phyloP scores from a whole-genome alignment of 2,113 vertebrate genomes.

The Phyllostomus discolor region DNA sequence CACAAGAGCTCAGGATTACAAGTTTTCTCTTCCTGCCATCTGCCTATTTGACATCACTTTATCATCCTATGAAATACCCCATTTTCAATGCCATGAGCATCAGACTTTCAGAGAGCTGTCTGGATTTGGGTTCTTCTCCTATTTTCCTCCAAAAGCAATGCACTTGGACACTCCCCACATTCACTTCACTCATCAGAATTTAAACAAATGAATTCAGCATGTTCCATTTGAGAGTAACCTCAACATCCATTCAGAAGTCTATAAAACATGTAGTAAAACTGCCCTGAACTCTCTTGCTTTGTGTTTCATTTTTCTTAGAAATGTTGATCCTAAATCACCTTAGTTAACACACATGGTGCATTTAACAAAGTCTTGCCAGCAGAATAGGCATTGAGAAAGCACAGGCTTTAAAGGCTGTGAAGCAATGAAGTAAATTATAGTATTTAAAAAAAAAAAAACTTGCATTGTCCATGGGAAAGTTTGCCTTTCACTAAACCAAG shows the following conservation, averaged over 20 bases:
- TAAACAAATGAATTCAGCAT: neutral
- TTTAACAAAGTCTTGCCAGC: slow-evolving; percentile 14
- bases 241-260: neutral
- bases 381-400: slow-evolving; percentile 30
- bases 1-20: neutral
- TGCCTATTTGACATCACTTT: neutral
- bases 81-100: neutral
- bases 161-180: neutral
- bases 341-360: slow-evolving; percentile 4
- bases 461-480: slow-evolving; percentile 14
- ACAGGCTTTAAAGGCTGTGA: slow-evolving; percentile 27
- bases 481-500: slow-evolving; percentile 57
- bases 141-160: neutral
- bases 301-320: neutral
- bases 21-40: neutral
- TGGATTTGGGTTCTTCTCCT: neutral
- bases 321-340: neutral
- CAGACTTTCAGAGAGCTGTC: neutral
- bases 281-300: neutral
- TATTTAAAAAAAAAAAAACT: neutral
- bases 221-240: neutral
- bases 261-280: neutral
- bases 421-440: neutral
- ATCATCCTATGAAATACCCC: neutral
- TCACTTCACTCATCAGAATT: neutral